phyloP scores from a whole-genome alignment of 2,888 invertebrate species.

The Exocentrus adspersus region DNA sequence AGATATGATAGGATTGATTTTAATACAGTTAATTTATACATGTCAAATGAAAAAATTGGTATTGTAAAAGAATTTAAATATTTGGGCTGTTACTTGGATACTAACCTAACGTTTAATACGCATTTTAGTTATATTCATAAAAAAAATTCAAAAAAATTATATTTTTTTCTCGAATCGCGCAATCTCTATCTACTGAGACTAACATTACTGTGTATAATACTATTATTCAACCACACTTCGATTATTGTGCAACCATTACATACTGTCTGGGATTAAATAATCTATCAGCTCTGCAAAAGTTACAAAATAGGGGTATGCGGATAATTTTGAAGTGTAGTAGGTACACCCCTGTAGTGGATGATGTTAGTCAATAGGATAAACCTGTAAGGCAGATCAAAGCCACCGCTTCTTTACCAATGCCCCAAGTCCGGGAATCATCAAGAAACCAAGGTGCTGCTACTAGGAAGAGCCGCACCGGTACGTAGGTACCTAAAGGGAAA shows the following conservation, averaged over 20 bases:
- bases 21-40: not conserved
- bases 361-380: no score
- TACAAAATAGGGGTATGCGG: not conserved
- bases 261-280: not conserved
- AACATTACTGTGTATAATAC: not conserved
- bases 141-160: constrained; percentile 2
- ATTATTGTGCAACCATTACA: not conserved
- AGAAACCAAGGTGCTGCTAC: no score
- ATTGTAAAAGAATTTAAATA: not conserved
- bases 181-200: not conserved
- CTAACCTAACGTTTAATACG: not conserved
- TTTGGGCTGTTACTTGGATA: not conserved
- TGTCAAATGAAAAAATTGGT: not conserved
- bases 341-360: not conserved
- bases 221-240: not conserved
- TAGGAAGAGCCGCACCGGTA: no score
- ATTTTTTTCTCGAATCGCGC: not conserved
- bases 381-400: no score
- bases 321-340: not conserved
- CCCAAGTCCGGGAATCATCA: no score
- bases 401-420: no score
- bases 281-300: not conserved
- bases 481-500: no score
- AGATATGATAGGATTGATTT: not conserved
- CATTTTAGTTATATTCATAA: not conserved